Evolutionary conservation across 2,888 invertebrate species (phyloP).

Genomic region (Polymixis lichenea): DNA sequence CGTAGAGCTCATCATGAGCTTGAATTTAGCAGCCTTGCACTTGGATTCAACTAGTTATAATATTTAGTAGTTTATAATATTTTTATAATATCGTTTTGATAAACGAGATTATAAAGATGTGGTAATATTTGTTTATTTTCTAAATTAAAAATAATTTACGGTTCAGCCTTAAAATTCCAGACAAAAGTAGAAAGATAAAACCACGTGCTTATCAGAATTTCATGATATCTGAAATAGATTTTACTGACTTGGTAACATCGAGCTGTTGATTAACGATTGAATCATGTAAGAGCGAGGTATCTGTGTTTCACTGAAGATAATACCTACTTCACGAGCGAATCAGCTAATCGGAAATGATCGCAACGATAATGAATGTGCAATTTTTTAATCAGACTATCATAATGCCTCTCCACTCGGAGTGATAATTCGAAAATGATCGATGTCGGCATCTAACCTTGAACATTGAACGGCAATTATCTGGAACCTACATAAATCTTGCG

Average conservation of each 20-base stretch:
- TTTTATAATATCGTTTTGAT: conserved; percentile 1
- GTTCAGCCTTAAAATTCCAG: conserved; percentile 6
- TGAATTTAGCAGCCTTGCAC: not conserved
- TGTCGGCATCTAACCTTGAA: conserved; percentile 38
- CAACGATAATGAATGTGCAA: conserved; percentile 25
- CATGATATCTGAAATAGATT: conserved; percentile 38
- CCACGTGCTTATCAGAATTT: conserved; percentile 46
- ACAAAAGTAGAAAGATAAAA: conserved; percentile 28
- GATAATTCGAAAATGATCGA: conserved; percentile 52
- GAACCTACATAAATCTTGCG: conserved; percentile 5
- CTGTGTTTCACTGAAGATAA: conserved; percentile 9
- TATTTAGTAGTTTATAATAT: not conserved
- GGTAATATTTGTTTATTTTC: no score
- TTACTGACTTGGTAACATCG: conserved; percentile 44
- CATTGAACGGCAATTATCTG: conserved; percentile 12
- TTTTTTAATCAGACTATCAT: conserved; percentile 43
- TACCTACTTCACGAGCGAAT: conserved; percentile 9
- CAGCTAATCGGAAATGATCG: conserved; percentile 26
- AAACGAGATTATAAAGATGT: no score
- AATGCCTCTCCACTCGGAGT: not conserved
- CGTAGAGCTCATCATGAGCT: conserved; percentile 3
- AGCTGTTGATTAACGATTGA: conserved; percentile 41
- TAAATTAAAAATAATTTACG: not conserved
- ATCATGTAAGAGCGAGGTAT: conserved; percentile 29
- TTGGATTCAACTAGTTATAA: not conserved